Evolutionary conservation across 35 echinoderm and acorn worm genomes (phyloP).

Genomic region (Stichopus chloronotus): DNA sequence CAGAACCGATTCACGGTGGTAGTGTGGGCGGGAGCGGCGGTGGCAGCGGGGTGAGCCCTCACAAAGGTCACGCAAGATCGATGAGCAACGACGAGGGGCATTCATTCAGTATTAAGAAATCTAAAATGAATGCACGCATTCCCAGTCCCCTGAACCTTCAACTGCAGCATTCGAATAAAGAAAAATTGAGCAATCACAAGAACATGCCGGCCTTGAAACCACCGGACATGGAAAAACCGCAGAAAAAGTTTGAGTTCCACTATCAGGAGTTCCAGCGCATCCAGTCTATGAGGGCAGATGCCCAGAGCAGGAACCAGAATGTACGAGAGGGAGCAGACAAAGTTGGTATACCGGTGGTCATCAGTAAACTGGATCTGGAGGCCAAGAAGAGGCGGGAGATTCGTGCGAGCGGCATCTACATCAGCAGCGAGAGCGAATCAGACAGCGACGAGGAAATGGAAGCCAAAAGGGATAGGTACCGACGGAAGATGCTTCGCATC

Average conservation of each 20-base stretch:
- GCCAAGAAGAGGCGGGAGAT: constrained; percentile 68
- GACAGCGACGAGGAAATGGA: constrained; percentile 96
- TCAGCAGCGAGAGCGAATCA: constrained; percentile 92
- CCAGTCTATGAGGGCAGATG: constrained; percentile 63
- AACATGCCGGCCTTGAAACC: constrained; percentile 24
- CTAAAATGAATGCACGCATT: constrained; percentile 56
- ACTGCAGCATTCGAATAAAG: constrained; percentile 21
- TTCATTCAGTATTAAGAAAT: constrained; percentile 46
- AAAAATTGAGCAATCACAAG: constrained; percentile 27
- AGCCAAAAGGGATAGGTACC: constrained; percentile 77
- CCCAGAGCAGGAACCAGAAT: constrained; percentile 18
- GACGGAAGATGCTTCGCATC: constrained; percentile 79
- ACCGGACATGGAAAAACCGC: constrained; percentile 78
- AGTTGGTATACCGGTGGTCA: constrained; percentile 36
- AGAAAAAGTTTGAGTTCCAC: constrained; percentile 85
- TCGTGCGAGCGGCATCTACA: constrained; percentile 78
- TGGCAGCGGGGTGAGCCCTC: neutral
- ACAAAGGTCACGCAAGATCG: constrained; percentile 28
- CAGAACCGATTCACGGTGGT: neutral
- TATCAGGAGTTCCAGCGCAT: constrained; percentile 78
- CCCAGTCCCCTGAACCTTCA: constrained; percentile 58
- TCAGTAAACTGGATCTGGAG: constrained; percentile 93
- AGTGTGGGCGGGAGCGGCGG: neutral
- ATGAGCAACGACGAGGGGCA: constrained; percentile 54
- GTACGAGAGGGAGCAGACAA: neutral